Conservation (phyloP, 2,888 invertebrate species). For the Drosophila subquinaria region DNA sequence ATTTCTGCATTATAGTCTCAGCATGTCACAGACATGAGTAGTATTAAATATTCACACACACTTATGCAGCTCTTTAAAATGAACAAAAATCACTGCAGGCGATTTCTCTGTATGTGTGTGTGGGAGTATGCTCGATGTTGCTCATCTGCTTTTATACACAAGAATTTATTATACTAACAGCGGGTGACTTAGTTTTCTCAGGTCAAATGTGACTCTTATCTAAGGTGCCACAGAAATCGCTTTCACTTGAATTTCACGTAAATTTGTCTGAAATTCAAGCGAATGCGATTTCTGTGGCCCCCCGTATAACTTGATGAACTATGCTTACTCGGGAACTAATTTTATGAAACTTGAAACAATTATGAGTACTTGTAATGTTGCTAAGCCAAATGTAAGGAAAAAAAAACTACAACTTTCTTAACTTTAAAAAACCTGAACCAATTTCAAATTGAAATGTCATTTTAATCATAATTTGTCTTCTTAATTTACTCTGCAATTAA, state of each 20-base stretch:
- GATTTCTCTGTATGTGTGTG: conserved; percentile 15
- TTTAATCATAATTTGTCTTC: too few relatives aligned
- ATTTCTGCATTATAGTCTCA: conserved; percentile 62
- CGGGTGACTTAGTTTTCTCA: neutral
- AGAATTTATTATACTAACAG: conserved; percentile 9
- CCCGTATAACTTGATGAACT: neutral
- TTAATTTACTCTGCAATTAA: too few relatives aligned
- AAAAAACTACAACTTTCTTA: too few relatives aligned
- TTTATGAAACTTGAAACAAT: neutral
- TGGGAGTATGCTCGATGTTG: conserved; percentile 9
- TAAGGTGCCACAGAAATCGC: too few relatives aligned
- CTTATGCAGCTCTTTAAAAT: conserved; percentile 37
- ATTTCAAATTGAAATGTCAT: too few relatives aligned
- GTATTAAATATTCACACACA: conserved; percentile 5
- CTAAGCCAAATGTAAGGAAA: too few relatives aligned
- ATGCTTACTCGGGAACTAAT: neutral
- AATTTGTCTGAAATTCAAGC: too few relatives aligned
- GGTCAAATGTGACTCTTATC: neutral
- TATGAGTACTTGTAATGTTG: too few relatives aligned
- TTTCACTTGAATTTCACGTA: too few relatives aligned
- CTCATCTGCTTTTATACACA: conserved; percentile 3
- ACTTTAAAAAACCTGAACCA: too few relatives aligned
- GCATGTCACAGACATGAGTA: conserved; percentile 31
- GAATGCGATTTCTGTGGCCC: too few relatives aligned
- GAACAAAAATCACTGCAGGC: conserved; percentile 70